phyloP scores from a whole-genome alignment of 2,797 vertebrate species.

The Pangasius sanitwongsei region DNA sequence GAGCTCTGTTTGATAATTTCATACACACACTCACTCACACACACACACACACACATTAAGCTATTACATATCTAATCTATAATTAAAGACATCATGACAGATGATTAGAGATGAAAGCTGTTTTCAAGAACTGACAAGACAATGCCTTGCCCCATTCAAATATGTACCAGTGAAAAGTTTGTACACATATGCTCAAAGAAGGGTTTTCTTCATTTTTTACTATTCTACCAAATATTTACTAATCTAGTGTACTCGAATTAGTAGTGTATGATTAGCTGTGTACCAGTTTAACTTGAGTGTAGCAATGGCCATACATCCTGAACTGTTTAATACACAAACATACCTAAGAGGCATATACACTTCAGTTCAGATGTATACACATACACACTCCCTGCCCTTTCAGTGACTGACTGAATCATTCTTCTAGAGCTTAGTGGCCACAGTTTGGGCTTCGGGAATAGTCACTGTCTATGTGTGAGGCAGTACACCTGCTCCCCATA shows the following conservation, averaged over 20 bases:
- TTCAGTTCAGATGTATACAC: neutral
- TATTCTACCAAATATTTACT: neutral
- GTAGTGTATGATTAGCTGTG: neutral
- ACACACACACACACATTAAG: neutral
- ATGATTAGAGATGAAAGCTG: neutral
- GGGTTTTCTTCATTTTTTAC: neutral
- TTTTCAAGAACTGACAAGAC: constrained; percentile 8
- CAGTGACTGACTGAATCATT: constrained; percentile 48
- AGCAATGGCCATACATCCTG: neutral
- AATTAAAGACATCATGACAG: neutral
- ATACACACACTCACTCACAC: neutral
- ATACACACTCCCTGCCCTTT: constrained; percentile 41
- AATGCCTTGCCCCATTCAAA: neutral
- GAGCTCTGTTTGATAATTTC: neutral
- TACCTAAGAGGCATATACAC: neutral
- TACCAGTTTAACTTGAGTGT: neutral
- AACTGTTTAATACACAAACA: neutral
- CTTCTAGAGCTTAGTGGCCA: constrained; percentile 45
- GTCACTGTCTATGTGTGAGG: constrained; percentile 66
- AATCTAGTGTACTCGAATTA: neutral
- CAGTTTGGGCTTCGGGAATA: constrained; percentile 63
- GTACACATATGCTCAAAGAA: neutral
- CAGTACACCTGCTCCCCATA: constrained; percentile 70
- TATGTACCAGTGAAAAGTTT: neutral
- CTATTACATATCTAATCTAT: neutral